These are phyloP conservation scores for Aplysia californica DNA, from an alignment of 1,140 invertebrate species.

Conservation along the genomic window DNA sequence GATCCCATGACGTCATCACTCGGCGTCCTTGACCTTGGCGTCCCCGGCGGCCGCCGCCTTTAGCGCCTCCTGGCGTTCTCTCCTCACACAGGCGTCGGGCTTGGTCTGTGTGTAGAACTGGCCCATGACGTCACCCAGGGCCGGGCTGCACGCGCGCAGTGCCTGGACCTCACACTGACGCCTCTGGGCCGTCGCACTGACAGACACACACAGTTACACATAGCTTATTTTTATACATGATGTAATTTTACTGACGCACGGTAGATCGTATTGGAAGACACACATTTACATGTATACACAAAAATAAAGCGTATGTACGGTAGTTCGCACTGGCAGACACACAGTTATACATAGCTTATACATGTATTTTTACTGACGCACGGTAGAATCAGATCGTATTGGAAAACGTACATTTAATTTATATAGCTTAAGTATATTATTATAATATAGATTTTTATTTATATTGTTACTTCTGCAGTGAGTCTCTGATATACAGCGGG, in stretches of 20 bases:
- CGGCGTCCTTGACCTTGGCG: neutral
- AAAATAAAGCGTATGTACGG: neutral
- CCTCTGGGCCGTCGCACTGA: slow-evolving; percentile 14
- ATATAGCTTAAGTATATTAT: too few relatives aligned
- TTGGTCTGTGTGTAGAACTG: slow-evolving; percentile 22
- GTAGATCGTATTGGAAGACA: neutral
- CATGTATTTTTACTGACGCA: neutral
- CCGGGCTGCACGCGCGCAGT: neutral
- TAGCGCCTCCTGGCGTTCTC: neutral
- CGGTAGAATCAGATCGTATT: neutral
- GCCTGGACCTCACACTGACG: slow-evolving; percentile 10
- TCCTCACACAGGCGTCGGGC: neutral
- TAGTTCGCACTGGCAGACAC: neutral
- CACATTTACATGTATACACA: neutral
- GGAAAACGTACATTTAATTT: too few relatives aligned
- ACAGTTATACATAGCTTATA: neutral
- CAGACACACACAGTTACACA: too few relatives aligned
- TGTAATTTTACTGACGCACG: neutral
- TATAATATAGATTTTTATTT: too few relatives aligned
- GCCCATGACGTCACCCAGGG: slow-evolving; percentile 12
- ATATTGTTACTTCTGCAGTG: too few relatives aligned
- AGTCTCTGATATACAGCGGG: too few relatives aligned
- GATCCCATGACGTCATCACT: neutral
- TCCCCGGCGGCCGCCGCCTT: neutral
- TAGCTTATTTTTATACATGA: neutral